These are phyloP conservation scores for Eulemur coronatus DNA, from an alignment of 2,797 vertebrate species.

Conservation along the genomic window DNA sequence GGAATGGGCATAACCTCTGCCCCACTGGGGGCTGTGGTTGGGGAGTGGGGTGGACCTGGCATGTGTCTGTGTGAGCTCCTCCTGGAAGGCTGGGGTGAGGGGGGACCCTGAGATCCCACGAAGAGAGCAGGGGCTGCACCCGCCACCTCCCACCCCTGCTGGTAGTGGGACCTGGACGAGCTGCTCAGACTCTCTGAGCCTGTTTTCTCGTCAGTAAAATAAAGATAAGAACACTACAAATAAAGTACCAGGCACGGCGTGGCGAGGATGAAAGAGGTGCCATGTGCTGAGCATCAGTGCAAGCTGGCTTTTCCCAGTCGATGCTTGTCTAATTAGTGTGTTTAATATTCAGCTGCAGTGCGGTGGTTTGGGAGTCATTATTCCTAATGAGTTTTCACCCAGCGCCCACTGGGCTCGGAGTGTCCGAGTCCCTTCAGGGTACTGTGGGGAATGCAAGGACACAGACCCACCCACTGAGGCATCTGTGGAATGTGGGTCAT, in stretches of 20 bases:
- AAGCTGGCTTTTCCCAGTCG: background rate
- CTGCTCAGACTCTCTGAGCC: background rate
- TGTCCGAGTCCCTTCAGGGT: background rate
- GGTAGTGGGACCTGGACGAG: background rate
- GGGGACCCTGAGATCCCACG: fast-evolving
- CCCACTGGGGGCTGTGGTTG: fast-evolving
- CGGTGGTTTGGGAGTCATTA: background rate
- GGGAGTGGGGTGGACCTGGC: too few relatives aligned
- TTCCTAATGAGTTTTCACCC: fast-evolving
- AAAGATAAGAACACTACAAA: background rate
- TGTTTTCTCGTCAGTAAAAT: background rate
- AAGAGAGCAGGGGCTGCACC: background rate
- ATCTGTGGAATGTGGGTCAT: background rate
- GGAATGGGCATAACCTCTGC: background rate
- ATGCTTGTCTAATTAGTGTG: too few relatives aligned
- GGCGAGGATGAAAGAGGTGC: background rate
- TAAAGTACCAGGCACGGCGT: fast-evolving
- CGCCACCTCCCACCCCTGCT: background rate
- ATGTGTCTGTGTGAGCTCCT: background rate
- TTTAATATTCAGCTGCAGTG: fast-evolving
- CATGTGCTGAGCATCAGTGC: fast-evolving
- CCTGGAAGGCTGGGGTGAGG: background rate
- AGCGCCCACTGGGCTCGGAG: background rate
- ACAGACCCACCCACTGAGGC: background rate
- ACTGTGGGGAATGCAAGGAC: background rate